These are phyloP conservation scores for Melanotus villosus DNA, from an alignment of 2,888 invertebrate species.

Conservation along the genomic window DNA sequence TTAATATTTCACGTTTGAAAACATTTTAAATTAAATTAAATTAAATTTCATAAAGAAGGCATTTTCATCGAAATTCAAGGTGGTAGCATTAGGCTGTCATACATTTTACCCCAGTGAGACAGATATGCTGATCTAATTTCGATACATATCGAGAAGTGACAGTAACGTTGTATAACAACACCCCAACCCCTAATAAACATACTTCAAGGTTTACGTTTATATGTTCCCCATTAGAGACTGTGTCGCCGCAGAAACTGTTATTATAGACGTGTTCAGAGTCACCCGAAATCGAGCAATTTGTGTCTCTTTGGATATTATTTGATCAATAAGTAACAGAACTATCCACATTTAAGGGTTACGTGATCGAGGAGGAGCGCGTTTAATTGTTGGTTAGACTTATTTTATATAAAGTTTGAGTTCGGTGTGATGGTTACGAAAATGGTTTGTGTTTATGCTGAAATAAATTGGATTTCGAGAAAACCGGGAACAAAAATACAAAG, in stretches of 20 bases:
- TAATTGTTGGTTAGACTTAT: slow-evolving; percentile 15
- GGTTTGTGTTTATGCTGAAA: background rate
- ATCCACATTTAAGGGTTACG: background rate
- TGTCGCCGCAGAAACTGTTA: background rate
- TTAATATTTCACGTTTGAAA: too few relatives aligned
- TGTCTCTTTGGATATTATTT: background rate
- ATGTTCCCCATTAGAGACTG: background rate
- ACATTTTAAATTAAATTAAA: too few relatives aligned
- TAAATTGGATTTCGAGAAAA: slow-evolving; percentile 7
- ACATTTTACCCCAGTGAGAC: background rate
- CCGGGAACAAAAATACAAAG: background rate
- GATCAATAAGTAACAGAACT: slow-evolving; percentile 9
- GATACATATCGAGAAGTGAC: background rate
- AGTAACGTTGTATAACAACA: slow-evolving; percentile 7
- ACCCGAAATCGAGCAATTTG: background rate
- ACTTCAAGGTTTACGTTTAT: slow-evolving; percentile 8
- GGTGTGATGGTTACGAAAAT: background rate
- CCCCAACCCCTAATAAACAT: slow-evolving; percentile 10
- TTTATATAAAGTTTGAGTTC: background rate
- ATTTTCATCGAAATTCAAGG: too few relatives aligned
- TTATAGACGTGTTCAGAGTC: background rate
- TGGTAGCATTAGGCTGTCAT: too few relatives aligned
- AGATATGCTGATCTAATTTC: slow-evolving; percentile 1
- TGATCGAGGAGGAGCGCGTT: background rate
- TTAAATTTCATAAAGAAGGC: too few relatives aligned